Conservation (phyloP, 2,797 vertebrate species). For the Sciurus vulgaris region DNA sequence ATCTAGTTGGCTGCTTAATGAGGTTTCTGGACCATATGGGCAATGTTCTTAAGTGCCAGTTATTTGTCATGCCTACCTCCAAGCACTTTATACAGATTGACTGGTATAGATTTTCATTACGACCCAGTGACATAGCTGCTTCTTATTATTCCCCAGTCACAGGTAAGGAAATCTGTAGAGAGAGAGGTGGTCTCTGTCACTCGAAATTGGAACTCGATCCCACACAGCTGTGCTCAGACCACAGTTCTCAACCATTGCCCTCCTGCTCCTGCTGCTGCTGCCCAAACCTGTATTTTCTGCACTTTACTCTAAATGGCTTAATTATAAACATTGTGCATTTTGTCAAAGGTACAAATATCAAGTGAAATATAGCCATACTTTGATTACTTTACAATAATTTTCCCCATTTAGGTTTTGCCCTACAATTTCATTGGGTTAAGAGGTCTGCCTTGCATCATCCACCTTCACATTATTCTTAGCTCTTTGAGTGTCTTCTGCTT, state of each 20-base stretch:
- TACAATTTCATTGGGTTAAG: not conserved
- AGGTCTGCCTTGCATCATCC: not conserved
- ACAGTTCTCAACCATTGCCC: not conserved
- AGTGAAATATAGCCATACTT: not conserved
- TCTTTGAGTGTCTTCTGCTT: not conserved
- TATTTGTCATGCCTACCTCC: not conserved
- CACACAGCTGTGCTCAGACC: not conserved
- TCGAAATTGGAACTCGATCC: not conserved
- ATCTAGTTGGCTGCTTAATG: not conserved
- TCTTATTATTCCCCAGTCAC: not conserved
- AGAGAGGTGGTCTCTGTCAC: not conserved
- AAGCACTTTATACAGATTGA: not conserved
- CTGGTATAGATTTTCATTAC: not conserved
- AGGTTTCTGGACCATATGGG: not conserved
- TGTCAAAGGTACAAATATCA: not conserved
- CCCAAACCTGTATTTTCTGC: not conserved
- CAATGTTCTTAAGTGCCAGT: not conserved
- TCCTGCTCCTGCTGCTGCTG: accelerated
- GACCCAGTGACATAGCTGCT: not conserved
- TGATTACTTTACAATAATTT: not conserved
- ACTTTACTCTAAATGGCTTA: not conserved
- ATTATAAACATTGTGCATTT: not conserved
- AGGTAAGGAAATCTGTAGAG: not conserved
- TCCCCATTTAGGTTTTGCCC: not conserved
- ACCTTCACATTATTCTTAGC: not conserved